Evolutionary conservation across 2,113 vertebrate species (phyloP), one percentile per base, ranked within the genome.

Genomic region (Leptodactylus fuscus): DNA sequence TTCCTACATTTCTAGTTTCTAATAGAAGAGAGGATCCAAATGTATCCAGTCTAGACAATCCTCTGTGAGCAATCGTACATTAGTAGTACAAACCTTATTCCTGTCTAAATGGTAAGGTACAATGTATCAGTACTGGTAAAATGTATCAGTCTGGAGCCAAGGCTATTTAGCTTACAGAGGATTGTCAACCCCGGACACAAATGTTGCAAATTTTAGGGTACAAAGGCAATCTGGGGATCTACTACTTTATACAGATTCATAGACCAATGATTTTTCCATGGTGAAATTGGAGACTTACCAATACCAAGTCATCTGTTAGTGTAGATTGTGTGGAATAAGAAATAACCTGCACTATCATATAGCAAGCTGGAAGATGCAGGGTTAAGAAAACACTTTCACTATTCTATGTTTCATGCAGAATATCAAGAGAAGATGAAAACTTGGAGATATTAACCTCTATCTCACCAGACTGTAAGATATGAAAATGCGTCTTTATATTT

Each of bases 401-500:
- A 62, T 62, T 62, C 24, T 34, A 34, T 36, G 36, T 36, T 18
- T 34, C 3, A 34, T 65, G 11, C 62, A 67, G 2, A 24, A 58
- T 67, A 67, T 67, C 13, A 18, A 18, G 8, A 67, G 5, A 38
- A 69, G 34, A 22, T 36, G n/a, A 7, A 34, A 69, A 9, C 1
- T 69, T 16, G 1, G 1, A 27, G 20, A 6, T 20, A 38, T 38
- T 22, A 69, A 38, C 62, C 16, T 38, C 18, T 69, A 20, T 7
- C 18, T 38, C 8, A 9, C 65, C 34, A 38, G 8, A 20, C 20
- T 38, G 22, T 11, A 69, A 20, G 6, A 32, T 76, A 51, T 76
- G 73, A 80, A 60, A 62, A 55, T 77, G 38, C 44, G 74, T 6
- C 53, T 60, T 27, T 38, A 58, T 79, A 41, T 60, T 58, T 78